phyloP scores from a whole-genome alignment of 1,140 invertebrate genomes.

The Aphis gossypii region DNA sequence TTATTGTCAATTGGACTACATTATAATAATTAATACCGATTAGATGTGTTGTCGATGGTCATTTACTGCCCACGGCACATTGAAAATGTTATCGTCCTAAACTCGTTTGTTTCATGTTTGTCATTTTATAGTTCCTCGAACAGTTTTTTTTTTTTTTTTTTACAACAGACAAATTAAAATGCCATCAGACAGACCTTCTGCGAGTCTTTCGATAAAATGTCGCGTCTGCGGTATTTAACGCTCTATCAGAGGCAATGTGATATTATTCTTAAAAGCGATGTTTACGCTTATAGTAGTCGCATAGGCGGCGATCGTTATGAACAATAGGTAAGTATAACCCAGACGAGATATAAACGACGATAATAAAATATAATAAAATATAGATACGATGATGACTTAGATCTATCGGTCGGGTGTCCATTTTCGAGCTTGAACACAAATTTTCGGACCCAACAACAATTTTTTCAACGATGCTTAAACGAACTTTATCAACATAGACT shows the following conservation, averaged over 20 bases:
- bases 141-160: neutral
- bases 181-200: conserved; percentile 5
- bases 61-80: neutral
- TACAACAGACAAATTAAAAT: conserved; percentile 7
- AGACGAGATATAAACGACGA: neutral
- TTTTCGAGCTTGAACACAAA: neutral
- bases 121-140: neutral
- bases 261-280: neutral
- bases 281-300: neutral
- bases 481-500: neutral
- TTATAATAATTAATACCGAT: conserved; percentile 1
- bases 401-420: neutral
- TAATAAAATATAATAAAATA: neutral
- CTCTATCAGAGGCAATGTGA: neutral
- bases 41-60: neutral
- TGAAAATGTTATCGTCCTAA: neutral
- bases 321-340: neutral
- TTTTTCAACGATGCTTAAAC: neutral
- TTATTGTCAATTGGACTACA: neutral
- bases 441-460: neutral
- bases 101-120: neutral
- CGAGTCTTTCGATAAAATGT: neutral
- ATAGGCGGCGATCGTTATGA: neutral
- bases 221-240: neutral
- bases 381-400: neutral